phyloP scores from a whole-genome alignment of 2,888 invertebrate species.

The Mythimna impura region DNA sequence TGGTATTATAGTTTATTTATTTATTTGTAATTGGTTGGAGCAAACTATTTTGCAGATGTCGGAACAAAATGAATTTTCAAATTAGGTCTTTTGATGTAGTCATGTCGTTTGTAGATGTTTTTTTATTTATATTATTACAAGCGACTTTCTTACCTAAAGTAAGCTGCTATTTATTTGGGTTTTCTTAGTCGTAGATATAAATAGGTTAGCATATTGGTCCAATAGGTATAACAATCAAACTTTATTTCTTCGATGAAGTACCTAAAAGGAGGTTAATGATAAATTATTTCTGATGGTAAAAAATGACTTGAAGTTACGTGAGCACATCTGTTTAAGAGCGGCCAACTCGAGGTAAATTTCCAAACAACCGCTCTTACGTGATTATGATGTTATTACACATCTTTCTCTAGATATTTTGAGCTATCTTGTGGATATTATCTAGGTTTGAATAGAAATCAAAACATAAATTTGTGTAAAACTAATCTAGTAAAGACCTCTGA shows the following conservation, averaged over 20 bases:
- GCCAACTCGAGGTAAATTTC: no score
- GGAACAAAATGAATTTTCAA: neutral
- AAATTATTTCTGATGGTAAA: neutral
- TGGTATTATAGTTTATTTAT: neutral
- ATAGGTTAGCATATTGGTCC: neutral
- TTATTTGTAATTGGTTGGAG: no score
- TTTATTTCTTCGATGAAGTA: no score
- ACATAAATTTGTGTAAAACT: no score
- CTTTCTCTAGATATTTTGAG: no score
- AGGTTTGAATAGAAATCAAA: no score
- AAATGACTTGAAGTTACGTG: neutral
- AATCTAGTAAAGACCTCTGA: no score
- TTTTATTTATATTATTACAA: neutral
- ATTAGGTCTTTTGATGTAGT: slow-evolving; percentile 2
- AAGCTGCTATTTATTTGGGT: neutral
- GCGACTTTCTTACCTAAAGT: neutral
- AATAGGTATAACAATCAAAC: no score
- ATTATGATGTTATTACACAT: no score
- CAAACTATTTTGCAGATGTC: slow-evolving; percentile 4
- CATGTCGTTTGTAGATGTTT: neutral
- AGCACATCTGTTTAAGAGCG: neutral
- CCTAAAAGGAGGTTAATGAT: neutral
- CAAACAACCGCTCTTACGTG: no score
- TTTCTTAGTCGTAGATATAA: neutral
- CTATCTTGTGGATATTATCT: no score